Base-by-base conservation (phyloP, 2,113 vertebrate species). In the Embiotoca jacksoni region DNA sequence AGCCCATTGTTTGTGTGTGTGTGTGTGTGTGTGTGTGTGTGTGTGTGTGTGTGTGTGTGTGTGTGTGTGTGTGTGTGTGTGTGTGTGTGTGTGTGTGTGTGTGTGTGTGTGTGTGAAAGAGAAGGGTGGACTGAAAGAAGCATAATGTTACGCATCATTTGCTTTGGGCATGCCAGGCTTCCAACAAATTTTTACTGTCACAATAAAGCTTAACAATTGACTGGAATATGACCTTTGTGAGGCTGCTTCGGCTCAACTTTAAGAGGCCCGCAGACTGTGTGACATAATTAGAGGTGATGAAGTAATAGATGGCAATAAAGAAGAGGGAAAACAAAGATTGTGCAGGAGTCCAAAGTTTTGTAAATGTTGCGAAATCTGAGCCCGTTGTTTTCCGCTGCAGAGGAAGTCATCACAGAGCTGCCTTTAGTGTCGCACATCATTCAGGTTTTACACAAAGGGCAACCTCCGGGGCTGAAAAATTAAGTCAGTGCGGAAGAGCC, bases 101-200 rank as follows among this genome's bases (percentile, higher is more conserved):
- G 23, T 23, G 37, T 50, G 50, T 0, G 0, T 49, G 57, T 61
- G 58, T 54, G 52, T 0, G 0, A 79, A 82, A 53, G 53, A 56
- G 75, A 83, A 79, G 39, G 59, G 58, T 52, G 73, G 23, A 23
- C 50, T 31, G 14, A 23, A 65, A n/a, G 72, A 55, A 47, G 57
- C 11, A 11, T 16, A 41, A 67, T 35, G 49, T 72, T 57, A 39
- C 2, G 14, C 76, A 72, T 30, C 39, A 35, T 83, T 75, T 70
- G 16, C 74, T 63, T 33, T 7, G 46, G 60, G 36, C 15, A 41
- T 52, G 46, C 33, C 32, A 44, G 11, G 13, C 59, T 57, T 56
- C 8, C 35, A 61, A 39, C 35, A n/a, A 7, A 31, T 7, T 33
- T 33, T 72, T 41, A 61, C 30, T 66, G 63, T 52, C 54, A 52